A percentile compares a stretch with the other conserved stretches of the same genome.
phyloP scores from a whole-genome alignment of 1,140 invertebrate genomes.

The Drosophila ogumai region DNA sequence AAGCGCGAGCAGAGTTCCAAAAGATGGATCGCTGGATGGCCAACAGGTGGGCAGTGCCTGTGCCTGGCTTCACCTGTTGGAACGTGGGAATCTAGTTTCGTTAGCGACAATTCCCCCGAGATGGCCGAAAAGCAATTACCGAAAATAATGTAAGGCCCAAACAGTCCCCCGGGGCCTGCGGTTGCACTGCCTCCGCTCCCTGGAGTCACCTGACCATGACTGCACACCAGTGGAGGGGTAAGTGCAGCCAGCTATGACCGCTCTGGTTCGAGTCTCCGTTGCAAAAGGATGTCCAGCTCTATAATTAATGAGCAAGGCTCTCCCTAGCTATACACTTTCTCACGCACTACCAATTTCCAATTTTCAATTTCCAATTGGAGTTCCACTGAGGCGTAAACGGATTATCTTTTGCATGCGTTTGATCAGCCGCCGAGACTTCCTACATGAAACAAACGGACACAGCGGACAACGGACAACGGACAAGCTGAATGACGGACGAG shows the following conservation, averaged over 20 bases:
- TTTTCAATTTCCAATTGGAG: slow-evolving; percentile 58
- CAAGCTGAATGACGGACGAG: slow-evolving; percentile 29
- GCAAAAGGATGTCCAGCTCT: slow-evolving; percentile 34
- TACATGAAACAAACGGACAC: slow-evolving; percentile 31
- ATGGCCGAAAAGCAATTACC: slow-evolving; percentile 65
- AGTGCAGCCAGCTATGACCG: slow-evolving; percentile 61
- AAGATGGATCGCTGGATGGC: slow-evolving; percentile 28
- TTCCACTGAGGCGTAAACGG: slow-evolving; percentile 65
- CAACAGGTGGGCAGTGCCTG: slow-evolving; percentile 35
- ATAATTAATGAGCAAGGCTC: slow-evolving; percentile 38
- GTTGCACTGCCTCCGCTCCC: slow-evolving; percentile 16
- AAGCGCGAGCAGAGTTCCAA: slow-evolving; percentile 51
- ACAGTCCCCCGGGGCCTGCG: slow-evolving; percentile 25
- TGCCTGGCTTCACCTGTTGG: slow-evolving; percentile 61
- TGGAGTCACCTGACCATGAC: slow-evolving; percentile 59
- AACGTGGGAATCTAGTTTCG: slow-evolving; percentile 71
- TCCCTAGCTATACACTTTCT: slow-evolving; percentile 36
- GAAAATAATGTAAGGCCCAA: slow-evolving; percentile 19
- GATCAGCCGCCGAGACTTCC: slow-evolving; percentile 56
- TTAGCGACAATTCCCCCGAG: slow-evolving; percentile 19
- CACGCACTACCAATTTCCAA: slow-evolving; percentile 50
- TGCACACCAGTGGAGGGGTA: background rate
- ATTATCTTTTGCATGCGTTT: slow-evolving; percentile 71
- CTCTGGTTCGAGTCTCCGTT: slow-evolving; percentile 27
- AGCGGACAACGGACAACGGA: slow-evolving; percentile 9